Evolutionary conservation across 2,888 invertebrate genomes (phyloP), one percentile per base, ranked within the genome.

Genomic region (Amphipyra tragopoginis): DNA sequence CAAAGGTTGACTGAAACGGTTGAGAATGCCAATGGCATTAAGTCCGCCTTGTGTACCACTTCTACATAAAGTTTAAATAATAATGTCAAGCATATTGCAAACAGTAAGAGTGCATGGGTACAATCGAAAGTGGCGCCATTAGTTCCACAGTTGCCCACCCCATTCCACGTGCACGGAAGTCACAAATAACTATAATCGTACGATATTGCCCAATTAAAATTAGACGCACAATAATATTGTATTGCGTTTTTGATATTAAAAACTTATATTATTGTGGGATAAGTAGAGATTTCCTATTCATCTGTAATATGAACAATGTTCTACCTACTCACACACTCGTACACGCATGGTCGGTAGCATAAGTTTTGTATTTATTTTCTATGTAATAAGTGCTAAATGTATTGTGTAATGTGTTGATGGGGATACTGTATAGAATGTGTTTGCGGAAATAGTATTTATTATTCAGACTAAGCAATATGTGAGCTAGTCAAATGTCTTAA

Each of bases 331-430:
- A 53, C 52, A 62, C 56, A 62, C 56, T 43, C 13, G 52, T 53
- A 65, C 69, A 56, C 70, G 80, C 75, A 69, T 81, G 73, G 69
- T 72, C 66, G 67, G 61, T 80, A 85, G 77, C 69, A 59, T 86
- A 82, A 83, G 83, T 82, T 83, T 86, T 88, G 85, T 91, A 91
- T 91, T 90, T 90, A 90, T 91, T 90, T 80, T 78, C 36, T 79
- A 80, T 78, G 70, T 72, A 65, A 83, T 86, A 91, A 89, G 90
- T 84, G 87, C 87, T 90, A 78, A 76, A 84, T 88, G 86, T 89
- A 79, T 81, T 76, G 85, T 88, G 85, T 78, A 73, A 72, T 75
- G 82, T 80, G 77, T 81, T 72, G 76, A 64, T 62, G 53, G 64
- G 65, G 44, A 55, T 61, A 71, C 51, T 66, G 42, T 61, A 52